Percentiles rank a stretch among this genome's conserved stretches.
phyloP scores from a whole-genome alignment of 2,888 invertebrate genomes.

The Malacosoma neustria region DNA sequence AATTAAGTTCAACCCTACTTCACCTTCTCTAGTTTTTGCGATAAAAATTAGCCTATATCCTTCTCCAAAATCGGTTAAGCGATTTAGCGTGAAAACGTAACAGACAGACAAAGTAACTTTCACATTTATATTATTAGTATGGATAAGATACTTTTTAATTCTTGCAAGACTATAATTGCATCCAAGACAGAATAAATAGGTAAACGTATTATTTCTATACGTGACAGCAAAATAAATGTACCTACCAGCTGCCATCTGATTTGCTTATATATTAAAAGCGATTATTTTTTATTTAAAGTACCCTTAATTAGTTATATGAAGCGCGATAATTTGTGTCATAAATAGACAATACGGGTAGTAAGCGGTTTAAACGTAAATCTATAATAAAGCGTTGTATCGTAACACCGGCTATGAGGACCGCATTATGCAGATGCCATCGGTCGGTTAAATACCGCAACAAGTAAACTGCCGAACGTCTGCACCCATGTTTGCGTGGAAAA shows the following conservation, averaged over 20 bases:
- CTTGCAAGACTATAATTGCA: no score
- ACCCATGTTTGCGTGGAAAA: conserved; percentile 30
- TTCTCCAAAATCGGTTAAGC: no score
- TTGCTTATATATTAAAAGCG: neutral
- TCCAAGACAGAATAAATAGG: no score
- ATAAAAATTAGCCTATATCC: no score
- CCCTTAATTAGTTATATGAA: neutral
- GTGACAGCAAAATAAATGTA: neutral
- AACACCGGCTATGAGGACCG: conserved; percentile 48
- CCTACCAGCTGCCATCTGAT: neutral
- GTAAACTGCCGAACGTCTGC: conserved; percentile 39
- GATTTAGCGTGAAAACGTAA: no score
- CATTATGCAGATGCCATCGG: conserved; percentile 66
- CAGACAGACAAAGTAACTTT: no score
- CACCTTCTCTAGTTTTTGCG: no score
- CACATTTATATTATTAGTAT: no score
- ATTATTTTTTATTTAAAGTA: neutral
- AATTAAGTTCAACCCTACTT: no score
- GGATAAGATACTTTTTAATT: no score
- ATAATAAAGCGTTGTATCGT: conserved; percentile 51
- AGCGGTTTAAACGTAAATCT: conserved; percentile 57
- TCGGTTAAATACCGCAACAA: conserved; percentile 66
- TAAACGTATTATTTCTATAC: no score
- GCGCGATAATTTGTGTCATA: conserved; percentile 16
- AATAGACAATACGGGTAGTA: conserved; percentile 36